Conservation (phyloP, 1,140 invertebrate genomes). For the Andrena cerasifolii region DNA sequence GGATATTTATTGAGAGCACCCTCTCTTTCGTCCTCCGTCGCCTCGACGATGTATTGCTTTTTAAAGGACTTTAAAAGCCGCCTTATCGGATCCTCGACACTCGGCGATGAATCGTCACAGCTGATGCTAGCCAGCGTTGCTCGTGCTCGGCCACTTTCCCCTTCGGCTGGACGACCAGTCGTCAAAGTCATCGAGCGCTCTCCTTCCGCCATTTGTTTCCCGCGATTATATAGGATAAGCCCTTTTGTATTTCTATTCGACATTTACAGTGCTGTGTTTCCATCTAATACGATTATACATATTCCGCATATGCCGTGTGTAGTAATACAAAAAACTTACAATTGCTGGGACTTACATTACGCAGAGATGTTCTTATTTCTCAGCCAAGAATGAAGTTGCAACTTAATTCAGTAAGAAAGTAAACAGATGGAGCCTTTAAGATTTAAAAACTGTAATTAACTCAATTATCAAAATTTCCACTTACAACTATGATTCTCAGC, state of each 20-base stretch:
- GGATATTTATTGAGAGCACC: constrained; percentile 62
- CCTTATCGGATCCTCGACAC: constrained; percentile 72
- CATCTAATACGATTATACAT: not conserved
- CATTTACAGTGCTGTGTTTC: not conserved
- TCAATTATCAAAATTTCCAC: too few relatives aligned
- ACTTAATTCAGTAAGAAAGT: too few relatives aligned
- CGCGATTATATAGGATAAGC: not conserved
- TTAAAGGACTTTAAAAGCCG: constrained; percentile 76
- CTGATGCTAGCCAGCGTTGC: constrained; percentile 14
- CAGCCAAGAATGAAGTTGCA: too few relatives aligned
- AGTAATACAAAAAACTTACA: not conserved
- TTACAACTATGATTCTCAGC: too few relatives aligned
- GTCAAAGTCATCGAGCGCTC: constrained; percentile 7
- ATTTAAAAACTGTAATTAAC: too few relatives aligned
- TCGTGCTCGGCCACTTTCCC: constrained; percentile 45
- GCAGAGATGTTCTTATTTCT: too few relatives aligned
- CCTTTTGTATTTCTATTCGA: not conserved
- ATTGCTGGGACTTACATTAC: not conserved
- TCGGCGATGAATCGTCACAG: constrained; percentile 51
- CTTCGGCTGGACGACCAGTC: constrained; percentile 14
- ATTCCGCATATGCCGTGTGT: too few relatives aligned
- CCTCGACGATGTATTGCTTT: constrained; percentile 77
- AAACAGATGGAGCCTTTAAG: too few relatives aligned
- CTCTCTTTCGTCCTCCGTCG: constrained; percentile 53
- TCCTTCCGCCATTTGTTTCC: not conserved